Base-by-base conservation (phyloP, 2,888 invertebrate genomes). In the Dorcus hopei region DNA sequence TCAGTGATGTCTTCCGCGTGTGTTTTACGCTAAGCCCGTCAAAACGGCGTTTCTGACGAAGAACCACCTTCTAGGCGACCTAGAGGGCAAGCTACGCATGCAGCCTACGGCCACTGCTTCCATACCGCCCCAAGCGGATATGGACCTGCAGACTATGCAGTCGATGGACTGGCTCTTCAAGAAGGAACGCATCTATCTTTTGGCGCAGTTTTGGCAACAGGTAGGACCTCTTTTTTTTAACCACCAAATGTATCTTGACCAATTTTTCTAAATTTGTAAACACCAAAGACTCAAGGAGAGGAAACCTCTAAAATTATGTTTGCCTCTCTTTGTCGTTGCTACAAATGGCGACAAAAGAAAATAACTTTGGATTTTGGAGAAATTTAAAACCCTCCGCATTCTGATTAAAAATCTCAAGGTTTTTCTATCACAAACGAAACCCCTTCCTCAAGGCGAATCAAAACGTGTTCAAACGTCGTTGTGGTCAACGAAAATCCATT, bases 131-230 rank as follows among this genome's bases (percentile, higher is more conserved):
- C 89, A 85, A 76, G 81, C 86, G 86, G 89, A 90, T 85, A 91
- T 92, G 87, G 93, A 93, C 87, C 88, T 92, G 83, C 91, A 91
- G 87, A 89, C 92, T 82, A 91, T 93, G 88, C 93, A 93, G 86
- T 92, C 93, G 79, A 93, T 94, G 93, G 93, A 94, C 86, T 94
- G 94, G 93, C 88, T 94, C 80, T 93, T 93, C 86, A 93, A 93
- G 87, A 94, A 94, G 85, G 93, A 94, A 84, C 86, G 91, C 83
- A 93, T 94, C 83, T 94, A 93, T 84, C 85, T 94, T 79, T 87
- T 94, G 79, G 93, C 93, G 79, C 94, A 94, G 83, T 94, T 94
- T 84, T 94, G 94, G 93, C 94, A 94, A 91, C 94, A 94, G 93
- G 94, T 94, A 84, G 87, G 87, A 76, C 50, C 50, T 57, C 57